phyloP scores from a whole-genome alignment of 2,113 vertebrate genomes.

The Jacana jacana region DNA sequence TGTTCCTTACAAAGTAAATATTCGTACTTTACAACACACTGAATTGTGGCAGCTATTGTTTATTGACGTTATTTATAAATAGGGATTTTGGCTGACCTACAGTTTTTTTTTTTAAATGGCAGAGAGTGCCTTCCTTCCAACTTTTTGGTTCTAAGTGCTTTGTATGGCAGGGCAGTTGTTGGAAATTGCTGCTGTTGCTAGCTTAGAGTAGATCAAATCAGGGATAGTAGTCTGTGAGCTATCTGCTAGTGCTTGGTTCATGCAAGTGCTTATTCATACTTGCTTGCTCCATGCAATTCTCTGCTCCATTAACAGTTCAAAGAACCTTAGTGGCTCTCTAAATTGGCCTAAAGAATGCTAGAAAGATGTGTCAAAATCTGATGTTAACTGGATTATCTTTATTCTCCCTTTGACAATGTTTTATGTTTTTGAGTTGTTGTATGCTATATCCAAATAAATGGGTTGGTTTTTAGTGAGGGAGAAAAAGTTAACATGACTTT shows the following conservation, averaged over 20 bases:
- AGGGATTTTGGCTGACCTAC: not conserved
- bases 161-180: not conserved
- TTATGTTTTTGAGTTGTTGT: not conserved
- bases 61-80: not conserved
- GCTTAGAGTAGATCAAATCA: not conserved
- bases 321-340: not conserved
- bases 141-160: not conserved
- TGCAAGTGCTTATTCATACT: not conserved
- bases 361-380: not conserved
- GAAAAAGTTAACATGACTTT: not conserved
- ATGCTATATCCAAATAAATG: not conserved
- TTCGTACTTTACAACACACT: fast-evolving
- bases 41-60: not conserved
- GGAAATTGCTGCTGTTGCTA: not conserved
- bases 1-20: not conserved
- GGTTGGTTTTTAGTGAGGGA: not conserved
- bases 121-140: not conserved
- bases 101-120: not conserved
- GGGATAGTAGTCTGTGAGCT: not conserved
- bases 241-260: not conserved
- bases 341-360: not conserved
- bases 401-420: not conserved
- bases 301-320: not conserved
- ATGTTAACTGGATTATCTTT: not conserved
- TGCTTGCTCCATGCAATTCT: not conserved